Conservation (phyloP, 2,888 invertebrate genomes). For the Oligia fasciuncula region DNA sequence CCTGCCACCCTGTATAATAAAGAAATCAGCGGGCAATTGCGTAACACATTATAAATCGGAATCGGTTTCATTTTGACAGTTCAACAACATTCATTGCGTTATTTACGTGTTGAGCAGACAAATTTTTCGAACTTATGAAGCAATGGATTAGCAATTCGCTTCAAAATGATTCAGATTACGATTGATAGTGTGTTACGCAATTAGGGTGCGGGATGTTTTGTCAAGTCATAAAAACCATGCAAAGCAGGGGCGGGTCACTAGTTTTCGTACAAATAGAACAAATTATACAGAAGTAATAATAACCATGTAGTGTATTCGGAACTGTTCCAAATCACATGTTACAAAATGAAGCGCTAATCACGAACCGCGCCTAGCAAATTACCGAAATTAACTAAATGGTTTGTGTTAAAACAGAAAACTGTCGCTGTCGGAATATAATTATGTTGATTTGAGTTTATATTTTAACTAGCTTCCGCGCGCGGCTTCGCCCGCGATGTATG, state of each 20-base stretch:
- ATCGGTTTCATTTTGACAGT: no score
- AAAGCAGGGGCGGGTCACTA: not conserved
- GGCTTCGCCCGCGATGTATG: no score
- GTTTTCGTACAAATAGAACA: slow-evolving; percentile 17
- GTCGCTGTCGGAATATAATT: slow-evolving; percentile 43
- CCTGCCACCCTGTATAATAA: not conserved
- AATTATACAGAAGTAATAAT: slow-evolving; percentile 55
- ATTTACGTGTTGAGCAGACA: no score
- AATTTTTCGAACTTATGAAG: no score
- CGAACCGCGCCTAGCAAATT: slow-evolving; percentile 55
- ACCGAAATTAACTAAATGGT: slow-evolving; percentile 63
- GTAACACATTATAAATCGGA: no score
- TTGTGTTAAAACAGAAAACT: slow-evolving; percentile 57
- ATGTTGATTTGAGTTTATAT: slow-evolving; percentile 27
- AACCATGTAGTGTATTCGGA: slow-evolving; percentile 47
- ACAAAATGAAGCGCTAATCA: slow-evolving; percentile 58
- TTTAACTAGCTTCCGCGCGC: no score
- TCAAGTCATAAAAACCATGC: not conserved
- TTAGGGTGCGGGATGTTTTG: not conserved
- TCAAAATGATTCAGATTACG: no score
- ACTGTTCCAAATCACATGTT: slow-evolving; percentile 62
- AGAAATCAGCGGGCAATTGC: not conserved
- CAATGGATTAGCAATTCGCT: no score
- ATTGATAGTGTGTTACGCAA: no score
- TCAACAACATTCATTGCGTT: no score